These are phyloP conservation scores for Oncopodura yosiiana DNA, from an alignment of 1,140 invertebrate genomes.

Conservation along the genomic window DNA sequence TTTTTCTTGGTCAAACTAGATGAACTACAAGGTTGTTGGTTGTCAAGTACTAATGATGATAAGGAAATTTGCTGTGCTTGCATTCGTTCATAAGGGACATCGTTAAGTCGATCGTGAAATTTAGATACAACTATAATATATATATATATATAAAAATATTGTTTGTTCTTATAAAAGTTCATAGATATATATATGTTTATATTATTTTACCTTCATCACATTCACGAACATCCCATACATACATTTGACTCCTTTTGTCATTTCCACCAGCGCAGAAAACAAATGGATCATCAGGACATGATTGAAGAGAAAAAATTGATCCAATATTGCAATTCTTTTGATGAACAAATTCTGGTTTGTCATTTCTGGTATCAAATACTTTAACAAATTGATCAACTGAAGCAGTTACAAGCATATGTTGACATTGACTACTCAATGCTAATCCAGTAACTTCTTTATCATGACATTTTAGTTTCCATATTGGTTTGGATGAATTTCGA, in stretches of 20 bases:
- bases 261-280: slow-evolving; percentile 71
- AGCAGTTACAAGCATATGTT: slow-evolving; percentile 57
- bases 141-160: too few species aligned
- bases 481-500: slow-evolving; percentile 51
- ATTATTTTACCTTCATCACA: slow-evolving; percentile 52
- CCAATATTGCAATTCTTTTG: slow-evolving; percentile 57
- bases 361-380: slow-evolving; percentile 44
- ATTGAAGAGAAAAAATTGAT: slow-evolving; percentile 57
- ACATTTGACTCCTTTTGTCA: slow-evolving; percentile 65
- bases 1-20: too few species aligned
- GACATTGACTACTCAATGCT: slow-evolving; percentile 21
- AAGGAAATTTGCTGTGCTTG: too few species aligned
- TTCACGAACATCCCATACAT: slow-evolving; percentile 60
- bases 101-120: too few species aligned
- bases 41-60: too few species aligned
- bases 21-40: too few species aligned
- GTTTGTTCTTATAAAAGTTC: too few species aligned
- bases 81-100: too few species aligned
- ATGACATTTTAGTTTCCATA: slow-evolving; percentile 72
- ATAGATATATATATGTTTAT: neutral
- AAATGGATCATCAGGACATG: slow-evolving; percentile 70
- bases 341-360: slow-evolving; percentile 43
- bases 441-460: slow-evolving; percentile 65
- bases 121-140: too few species aligned
- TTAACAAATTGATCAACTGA: slow-evolving; percentile 64